Base-by-base conservation (phyloP, 1,140 invertebrate species). In the Lordiphosa stackelbergi region DNA sequence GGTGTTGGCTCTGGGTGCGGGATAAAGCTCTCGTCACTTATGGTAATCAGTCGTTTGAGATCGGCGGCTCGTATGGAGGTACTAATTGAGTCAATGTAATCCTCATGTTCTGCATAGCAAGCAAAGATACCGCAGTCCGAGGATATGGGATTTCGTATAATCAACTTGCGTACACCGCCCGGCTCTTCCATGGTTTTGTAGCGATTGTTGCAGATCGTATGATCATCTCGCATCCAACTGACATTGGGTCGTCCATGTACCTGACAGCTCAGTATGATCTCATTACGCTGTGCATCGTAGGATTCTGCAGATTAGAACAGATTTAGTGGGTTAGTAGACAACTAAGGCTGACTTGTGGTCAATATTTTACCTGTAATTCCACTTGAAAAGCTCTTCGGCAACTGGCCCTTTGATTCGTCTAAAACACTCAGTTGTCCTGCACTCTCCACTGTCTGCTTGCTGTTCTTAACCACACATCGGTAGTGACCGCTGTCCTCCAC, bases 221-320 rank as follows among this genome's bases (percentile, higher is more conserved):
- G 74, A 34, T 90, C 90, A 66, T 93, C 91, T 64, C 92, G 93
- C 47, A 91, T 84, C 93, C 93, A 95, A 13, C 90, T 90, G 19
- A 94, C 88, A 13, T 79, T 88, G 9, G 93, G 91, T 55, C 90
- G 87, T 35, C 90, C 91, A 47, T 89, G 89, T 1, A 94, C 88
- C 47, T 89, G 88, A 62, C 93, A 93, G 71, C 93, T 91, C 31
- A 94, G 79, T 9, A 90, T 85, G 22, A 93, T 85, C 73, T 93
- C 91, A 70, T 92, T 90, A 9, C 81, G 73, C 9, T 68, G 66
- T 6, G 71, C 72, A 73, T 85, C 86, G 53, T 86, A 89, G 24
- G 77, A 77, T 66, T 89, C 92, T 89, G 24, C 2, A 45, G 46
- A 0, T 5, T 5, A 9, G 4, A 10, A 38, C 2, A 37, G 5